Percentiles rank a stretch among this genome's conserved stretches.
Conservation (phyloP, 2,113 vertebrate genomes). For the Tretioscincus oriximinensis region DNA sequence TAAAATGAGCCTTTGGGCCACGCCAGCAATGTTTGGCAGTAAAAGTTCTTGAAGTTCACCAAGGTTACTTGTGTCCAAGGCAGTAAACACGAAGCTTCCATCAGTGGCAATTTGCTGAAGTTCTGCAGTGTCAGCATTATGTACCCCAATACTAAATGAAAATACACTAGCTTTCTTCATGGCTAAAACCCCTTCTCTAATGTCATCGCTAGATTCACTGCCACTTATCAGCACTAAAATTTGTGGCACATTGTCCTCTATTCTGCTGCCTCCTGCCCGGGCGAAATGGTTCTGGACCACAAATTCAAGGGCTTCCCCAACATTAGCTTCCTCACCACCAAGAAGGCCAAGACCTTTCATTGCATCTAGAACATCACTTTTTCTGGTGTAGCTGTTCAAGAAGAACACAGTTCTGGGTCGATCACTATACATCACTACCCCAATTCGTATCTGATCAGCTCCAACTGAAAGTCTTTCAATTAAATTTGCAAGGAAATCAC, state of each 20-base stretch:
- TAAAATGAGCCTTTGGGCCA: constrained; percentile 87
- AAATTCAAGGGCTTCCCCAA: constrained; percentile 87
- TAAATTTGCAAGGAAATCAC: constrained; percentile 90
- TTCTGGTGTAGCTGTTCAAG: constrained; percentile 86
- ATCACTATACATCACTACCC: constrained; percentile 87
- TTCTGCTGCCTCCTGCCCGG: constrained; percentile 86
- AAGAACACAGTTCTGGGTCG: constrained; percentile 83
- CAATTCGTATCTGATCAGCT: constrained; percentile 86
- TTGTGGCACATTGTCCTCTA: constrained; percentile 89
- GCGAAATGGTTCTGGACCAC: constrained; percentile 85
- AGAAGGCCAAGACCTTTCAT: constrained; percentile 82
- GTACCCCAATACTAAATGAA: constrained; percentile 80
- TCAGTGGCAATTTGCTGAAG: constrained; percentile 88
- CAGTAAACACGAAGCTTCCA: constrained; percentile 82
- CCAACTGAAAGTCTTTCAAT: constrained; percentile 88
- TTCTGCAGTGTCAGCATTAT: constrained; percentile 78
- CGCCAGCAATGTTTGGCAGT: constrained; percentile 83
- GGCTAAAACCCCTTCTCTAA: constrained; percentile 80
- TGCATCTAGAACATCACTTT: constrained; percentile 81
- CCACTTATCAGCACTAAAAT: constrained; percentile 89
- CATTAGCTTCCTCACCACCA: constrained; percentile 85
- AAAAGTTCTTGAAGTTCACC: constrained; percentile 80
- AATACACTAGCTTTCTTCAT: constrained; percentile 88
- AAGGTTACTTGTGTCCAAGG: constrained; percentile 82
- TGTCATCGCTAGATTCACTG: constrained; percentile 89